phyloP scores from a whole-genome alignment of 2,888 invertebrate species.

The Nomada ruficornis region DNA sequence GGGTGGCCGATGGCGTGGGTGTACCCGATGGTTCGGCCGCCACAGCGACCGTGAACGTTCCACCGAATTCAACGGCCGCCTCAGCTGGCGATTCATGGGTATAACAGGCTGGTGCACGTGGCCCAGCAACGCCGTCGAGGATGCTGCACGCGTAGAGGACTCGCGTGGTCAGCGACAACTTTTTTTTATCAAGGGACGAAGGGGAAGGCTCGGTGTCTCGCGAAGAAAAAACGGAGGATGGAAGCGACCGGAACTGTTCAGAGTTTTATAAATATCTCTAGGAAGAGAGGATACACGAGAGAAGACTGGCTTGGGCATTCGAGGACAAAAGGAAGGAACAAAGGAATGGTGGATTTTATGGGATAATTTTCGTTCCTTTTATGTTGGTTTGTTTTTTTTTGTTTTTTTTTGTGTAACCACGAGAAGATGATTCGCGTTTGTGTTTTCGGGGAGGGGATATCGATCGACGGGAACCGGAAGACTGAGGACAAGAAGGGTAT shows the following conservation, averaged over 20 bases:
- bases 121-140: slow-evolving; percentile 29
- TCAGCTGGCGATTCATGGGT: slow-evolving; percentile 86
- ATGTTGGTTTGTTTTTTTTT: neutral
- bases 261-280: too few species aligned
- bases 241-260: too few species aligned
- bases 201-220: neutral
- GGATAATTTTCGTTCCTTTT: too few species aligned
- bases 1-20: slow-evolving; percentile 71
- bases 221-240: too few species aligned
- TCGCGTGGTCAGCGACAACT: neutral
- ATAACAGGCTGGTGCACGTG: slow-evolving; percentile 72
- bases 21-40: slow-evolving; percentile 69
- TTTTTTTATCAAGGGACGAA: neutral
- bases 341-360: neutral
- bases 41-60: slow-evolving; percentile 77
- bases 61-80: slow-evolving; percentile 79
- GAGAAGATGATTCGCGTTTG: neutral
- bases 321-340: neutral
- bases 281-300: neutral
- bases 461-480: slow-evolving; percentile 45
- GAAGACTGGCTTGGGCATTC: slow-evolving; percentile 22
- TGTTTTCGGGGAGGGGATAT: neutral
- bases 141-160: slow-evolving; percentile 26
- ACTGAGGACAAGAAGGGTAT: slow-evolving; percentile 49
- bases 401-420: neutral